Percentiles rank a stretch among this genome's conserved stretches.
phyloP scores from a whole-genome alignment of 2,888 invertebrate genomes.

The Rotaria macrura region DNA sequence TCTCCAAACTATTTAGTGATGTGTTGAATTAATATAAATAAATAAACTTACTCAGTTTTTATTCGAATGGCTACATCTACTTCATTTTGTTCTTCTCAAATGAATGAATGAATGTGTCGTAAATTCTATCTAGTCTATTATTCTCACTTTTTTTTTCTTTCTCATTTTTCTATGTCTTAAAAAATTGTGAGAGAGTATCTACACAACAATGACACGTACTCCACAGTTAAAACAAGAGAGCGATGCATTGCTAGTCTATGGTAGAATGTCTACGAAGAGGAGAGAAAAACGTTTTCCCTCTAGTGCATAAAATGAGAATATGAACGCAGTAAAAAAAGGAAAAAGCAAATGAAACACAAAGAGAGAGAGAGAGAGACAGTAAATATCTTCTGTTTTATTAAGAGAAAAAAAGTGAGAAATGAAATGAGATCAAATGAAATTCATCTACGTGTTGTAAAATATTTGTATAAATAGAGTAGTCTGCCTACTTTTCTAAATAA shows the following conservation, averaged over 20 bases:
- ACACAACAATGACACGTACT: background rate
- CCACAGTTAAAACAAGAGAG: background rate
- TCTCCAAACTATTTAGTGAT: background rate
- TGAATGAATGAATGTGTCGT: background rate
- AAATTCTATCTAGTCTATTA: background rate
- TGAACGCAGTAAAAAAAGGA: background rate
- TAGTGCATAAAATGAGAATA: background rate
- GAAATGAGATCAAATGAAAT: background rate
- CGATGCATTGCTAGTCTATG: background rate
- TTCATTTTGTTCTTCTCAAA: background rate
- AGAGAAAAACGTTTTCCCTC: background rate
- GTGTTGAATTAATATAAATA: background rate
- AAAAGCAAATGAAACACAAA: background rate
- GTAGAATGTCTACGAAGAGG: background rate
- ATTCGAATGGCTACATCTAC: background rate
- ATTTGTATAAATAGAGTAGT: background rate
- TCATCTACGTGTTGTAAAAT: background rate
- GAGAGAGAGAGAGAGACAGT: background rate
- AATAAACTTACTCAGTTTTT: background rate
- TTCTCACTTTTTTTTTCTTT: background rate
- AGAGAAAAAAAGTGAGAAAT: background rate
- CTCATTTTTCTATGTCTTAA: background rate
- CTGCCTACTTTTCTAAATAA: background rate
- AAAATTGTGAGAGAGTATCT: background rate
- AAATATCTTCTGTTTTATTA: background rate